Conservation (phyloP, 2,113 vertebrate genomes). For the Tamias sibiricus region DNA sequence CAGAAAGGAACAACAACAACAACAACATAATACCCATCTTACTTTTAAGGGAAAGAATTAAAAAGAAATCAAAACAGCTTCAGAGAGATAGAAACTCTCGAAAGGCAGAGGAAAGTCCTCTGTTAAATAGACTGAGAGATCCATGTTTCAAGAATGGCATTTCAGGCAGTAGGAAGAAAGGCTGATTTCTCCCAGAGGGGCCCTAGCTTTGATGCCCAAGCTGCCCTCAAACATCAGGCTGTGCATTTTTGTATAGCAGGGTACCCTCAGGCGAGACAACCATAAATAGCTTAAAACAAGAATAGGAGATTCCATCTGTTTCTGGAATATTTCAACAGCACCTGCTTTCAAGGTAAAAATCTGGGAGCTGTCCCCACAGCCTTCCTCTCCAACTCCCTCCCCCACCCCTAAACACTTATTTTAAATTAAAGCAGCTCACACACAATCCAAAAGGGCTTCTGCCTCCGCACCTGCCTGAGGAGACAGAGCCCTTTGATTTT, state of each 20-base stretch:
- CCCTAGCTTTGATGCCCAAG: conserved; percentile 69
- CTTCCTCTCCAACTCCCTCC: conserved; percentile 26
- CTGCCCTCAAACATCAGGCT: conserved; percentile 73
- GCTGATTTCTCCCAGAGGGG: conserved; percentile 68
- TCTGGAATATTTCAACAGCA: conserved; percentile 81
- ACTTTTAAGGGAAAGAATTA: conserved; percentile 57
- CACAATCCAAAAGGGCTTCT: conserved; percentile 65
- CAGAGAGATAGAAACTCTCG: conserved; percentile 37
- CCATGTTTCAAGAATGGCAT: conserved; percentile 65
- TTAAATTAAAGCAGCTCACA: conserved; percentile 68
- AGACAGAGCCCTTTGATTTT: conserved; percentile 68
- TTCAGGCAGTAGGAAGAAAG: conserved; percentile 67
- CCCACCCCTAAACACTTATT: conserved; percentile 33
- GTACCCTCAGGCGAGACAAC: conserved; percentile 76
- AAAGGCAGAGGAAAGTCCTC: conserved; percentile 53
- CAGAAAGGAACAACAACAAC: conserved; percentile 36
- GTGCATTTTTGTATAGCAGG: conserved; percentile 71
- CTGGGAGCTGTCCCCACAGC: conserved; percentile 74
- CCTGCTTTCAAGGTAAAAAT: conserved; percentile 81
- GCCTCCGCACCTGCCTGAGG: conserved; percentile 63
- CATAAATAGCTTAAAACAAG: conserved; percentile 79
- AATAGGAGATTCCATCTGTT: conserved; percentile 81
- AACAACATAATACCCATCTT: neutral
- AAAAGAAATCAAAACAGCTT: conserved; percentile 66
- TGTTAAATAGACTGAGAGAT: conserved; percentile 51